Evolutionary conservation across 2,797 vertebrate genomes (phyloP).

Genomic region (Squalus acanthias): DNA sequence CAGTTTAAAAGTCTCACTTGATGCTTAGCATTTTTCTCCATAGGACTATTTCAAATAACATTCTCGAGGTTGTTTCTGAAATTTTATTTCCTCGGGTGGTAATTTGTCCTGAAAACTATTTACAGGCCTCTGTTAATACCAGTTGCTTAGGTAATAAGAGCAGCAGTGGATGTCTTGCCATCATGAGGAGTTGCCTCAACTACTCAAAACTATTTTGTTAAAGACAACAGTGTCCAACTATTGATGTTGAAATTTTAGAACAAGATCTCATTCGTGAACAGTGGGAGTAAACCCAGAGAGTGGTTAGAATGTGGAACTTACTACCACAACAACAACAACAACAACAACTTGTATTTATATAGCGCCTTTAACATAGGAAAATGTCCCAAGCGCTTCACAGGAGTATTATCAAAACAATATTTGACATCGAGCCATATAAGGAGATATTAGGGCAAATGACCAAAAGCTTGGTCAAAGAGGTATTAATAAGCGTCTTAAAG

Average conservation of each 20-base stretch:
- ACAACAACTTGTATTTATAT: too few relatives aligned
- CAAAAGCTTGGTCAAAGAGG: too few relatives aligned
- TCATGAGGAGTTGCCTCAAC: not conserved
- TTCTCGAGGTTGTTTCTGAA: not conserved
- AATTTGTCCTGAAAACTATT: not conserved
- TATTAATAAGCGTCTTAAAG: too few relatives aligned
- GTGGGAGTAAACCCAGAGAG: not conserved
- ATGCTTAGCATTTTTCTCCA: not conserved
- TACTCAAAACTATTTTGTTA: not conserved
- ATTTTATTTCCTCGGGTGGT: not conserved
- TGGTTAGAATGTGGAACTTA: not conserved
- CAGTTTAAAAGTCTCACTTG: not conserved
- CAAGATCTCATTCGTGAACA: not conserved
- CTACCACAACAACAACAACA: not conserved
- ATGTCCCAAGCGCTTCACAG: too few relatives aligned
- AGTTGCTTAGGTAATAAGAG: not conserved
- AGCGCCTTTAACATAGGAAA: too few relatives aligned
- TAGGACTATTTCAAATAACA: not conserved
- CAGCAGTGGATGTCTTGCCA: not conserved
- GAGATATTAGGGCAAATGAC: too few relatives aligned
- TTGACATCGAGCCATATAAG: too few relatives aligned
- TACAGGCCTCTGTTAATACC: not conserved
- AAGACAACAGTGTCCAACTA: not conserved
- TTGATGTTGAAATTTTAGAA: not conserved
- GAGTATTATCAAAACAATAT: too few relatives aligned